Evolutionary conservation across 2,113 vertebrate species (phyloP), one percentile per base, ranked within the genome.

Genomic region (Cepphus grylle): DNA sequence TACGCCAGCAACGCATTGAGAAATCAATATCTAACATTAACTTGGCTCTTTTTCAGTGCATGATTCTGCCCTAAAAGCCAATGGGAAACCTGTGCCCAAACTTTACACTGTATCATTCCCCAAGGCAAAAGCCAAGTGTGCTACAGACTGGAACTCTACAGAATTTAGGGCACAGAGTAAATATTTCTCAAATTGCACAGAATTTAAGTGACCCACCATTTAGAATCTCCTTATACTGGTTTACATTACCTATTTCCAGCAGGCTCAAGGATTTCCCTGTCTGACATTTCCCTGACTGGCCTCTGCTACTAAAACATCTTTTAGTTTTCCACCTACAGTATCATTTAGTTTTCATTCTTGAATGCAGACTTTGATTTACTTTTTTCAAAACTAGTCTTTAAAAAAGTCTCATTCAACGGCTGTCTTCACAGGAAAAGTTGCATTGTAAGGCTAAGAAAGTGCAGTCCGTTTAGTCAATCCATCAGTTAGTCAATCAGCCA

Each of bases 81-180:
- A 32, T 79, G 42, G 59, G 86, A 95, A 93, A 80, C 38, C 71
- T 30, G 12, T 34, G 27, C n/a, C 72, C 62, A 94, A 70, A 58
- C 58, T 87, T 85, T 66, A 73, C 56, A 47, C 83, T 58, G 42
- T 65, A 43, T 42, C 14, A 62, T 66, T 79, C 83, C 49, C 72
- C 16, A 59, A n/a, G 70, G 63, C 40, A 87, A 96, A 95, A 70
- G 30, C 14, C 49, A 77, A 78, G 66, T 81, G 27, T 32, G 30
- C 25, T 87, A 22, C 47, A 81, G 66, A 74, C 18, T 85, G 72
- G 71, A 93, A 81, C 42, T 29, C 45, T 23, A 20, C 23, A 88
- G 66, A 86, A 94, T 94, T 95, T 82, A 95, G 91, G 77, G 50
- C 62, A 96, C n/a, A 94, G 91, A 78, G 16, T 59, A 90, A 93